Evolutionary conservation across 2,113 vertebrate genomes (phyloP).

Genomic region (Nothobranchius furzeri): DNA sequence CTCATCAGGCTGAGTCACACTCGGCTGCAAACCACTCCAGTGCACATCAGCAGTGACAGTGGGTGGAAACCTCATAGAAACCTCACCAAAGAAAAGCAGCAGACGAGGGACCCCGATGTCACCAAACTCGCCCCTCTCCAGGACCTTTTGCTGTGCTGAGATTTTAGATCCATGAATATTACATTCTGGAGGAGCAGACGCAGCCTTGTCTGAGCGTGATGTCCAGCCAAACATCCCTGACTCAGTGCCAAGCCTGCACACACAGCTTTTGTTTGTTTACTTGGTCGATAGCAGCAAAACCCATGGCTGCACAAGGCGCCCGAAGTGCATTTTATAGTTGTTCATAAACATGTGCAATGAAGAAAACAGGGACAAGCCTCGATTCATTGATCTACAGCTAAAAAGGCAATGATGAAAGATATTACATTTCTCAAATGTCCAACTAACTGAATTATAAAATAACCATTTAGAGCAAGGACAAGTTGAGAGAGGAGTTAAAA

Average conservation of each 20-base stretch:
- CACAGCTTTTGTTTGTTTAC: conserved; percentile 6
- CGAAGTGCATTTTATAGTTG: background rate
- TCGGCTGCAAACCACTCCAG: conserved; percentile 19
- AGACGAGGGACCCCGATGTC: conserved; percentile 38
- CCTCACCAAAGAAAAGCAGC: conserved; percentile 37
- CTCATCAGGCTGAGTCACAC: background rate
- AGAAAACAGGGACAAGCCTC: background rate
- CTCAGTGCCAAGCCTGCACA: conserved; percentile 28
- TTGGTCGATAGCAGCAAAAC: conserved; percentile 12
- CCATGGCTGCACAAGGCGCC: background rate
- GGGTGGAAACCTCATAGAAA: conserved; percentile 27
- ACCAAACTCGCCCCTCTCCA: conserved; percentile 37
- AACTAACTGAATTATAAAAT: background rate
- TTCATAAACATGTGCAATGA: background rate
- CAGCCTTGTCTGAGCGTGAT: conserved; percentile 33
- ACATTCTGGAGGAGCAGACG: conserved; percentile 32
- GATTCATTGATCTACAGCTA: background rate
- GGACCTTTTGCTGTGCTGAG: conserved; percentile 23
- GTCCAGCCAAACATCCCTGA: conserved; percentile 38
- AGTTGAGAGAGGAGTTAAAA: background rate
- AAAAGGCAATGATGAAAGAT: background rate
- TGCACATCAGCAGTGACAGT: conserved; percentile 41
- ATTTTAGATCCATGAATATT: conserved; percentile 51
- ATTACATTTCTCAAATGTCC: background rate
- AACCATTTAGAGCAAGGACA: background rate